Percentiles rank a stretch among this genome's conserved stretches.
Evolutionary conservation across 2,888 invertebrate species (phyloP).

Genomic region (Fragum whitleyi): DNA sequence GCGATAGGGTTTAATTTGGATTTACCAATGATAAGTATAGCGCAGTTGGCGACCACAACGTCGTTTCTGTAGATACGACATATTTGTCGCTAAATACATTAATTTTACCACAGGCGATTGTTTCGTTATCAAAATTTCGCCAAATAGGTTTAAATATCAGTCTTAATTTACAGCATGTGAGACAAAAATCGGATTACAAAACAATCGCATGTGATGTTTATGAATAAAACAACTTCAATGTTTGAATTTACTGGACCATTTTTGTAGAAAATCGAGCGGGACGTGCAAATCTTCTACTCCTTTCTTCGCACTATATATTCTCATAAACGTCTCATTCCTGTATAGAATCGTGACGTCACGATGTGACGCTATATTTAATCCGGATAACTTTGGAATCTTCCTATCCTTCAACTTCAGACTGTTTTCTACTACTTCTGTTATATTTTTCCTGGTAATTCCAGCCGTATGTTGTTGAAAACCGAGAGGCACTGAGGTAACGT

Average conservation of each 20-base stretch:
- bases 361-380: background rate
- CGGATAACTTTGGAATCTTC: background rate
- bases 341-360: background rate
- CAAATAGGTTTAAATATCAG: too few species aligned
- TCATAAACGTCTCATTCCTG: constrained; percentile 5
- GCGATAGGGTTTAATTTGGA: too few species aligned
- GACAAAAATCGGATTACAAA: too few species aligned
- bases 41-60: too few species aligned
- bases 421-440: background rate
- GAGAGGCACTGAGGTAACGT: background rate
- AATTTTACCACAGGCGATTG: too few species aligned
- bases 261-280: background rate
- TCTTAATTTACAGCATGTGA: too few species aligned
- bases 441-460: background rate
- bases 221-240: background rate
- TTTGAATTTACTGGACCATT: background rate
- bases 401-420: background rate
- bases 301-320: background rate
- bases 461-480: background rate
- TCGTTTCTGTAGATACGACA: too few species aligned
- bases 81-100: too few species aligned
- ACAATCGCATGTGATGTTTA: too few species aligned
- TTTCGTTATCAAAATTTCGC: too few species aligned
- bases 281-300: background rate
- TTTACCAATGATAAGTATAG: too few species aligned